Conservation (phyloP, 2,113 vertebrate genomes). For the Columba janthina region DNA sequence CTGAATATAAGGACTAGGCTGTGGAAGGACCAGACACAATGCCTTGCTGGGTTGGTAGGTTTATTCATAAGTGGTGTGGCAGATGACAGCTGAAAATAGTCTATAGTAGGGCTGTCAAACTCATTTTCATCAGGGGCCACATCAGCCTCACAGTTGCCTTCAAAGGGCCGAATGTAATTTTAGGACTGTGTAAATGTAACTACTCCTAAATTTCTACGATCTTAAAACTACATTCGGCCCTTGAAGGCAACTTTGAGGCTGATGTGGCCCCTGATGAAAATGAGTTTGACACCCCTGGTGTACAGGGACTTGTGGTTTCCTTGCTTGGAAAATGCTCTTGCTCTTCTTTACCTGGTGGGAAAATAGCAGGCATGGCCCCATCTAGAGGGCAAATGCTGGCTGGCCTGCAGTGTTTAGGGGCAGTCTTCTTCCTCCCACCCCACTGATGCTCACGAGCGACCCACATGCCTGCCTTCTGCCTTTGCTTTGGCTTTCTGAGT, state of each 20-base stretch:
- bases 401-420: neutral
- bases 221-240: too few species aligned
- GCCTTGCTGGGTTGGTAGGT: neutral
- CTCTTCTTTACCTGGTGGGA: neutral
- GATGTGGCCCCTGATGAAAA: too few species aligned
- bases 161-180: too few species aligned
- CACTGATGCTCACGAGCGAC: neutral
- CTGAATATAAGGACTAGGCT: neutral
- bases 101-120: too few species aligned
- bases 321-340: neutral
- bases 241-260: too few species aligned
- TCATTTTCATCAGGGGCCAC: too few species aligned
- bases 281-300: too few species aligned
- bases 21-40: neutral
- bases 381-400: neutral
- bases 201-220: too few species aligned
- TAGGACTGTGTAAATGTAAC: too few species aligned
- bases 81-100: neutral
- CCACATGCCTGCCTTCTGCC: neutral
- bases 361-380: neutral
- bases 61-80: neutral
- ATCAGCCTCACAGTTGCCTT: too few species aligned
- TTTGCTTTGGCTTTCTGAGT: neutral
- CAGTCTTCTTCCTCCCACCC: neutral
- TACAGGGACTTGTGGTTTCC: neutral